phyloP scores from a whole-genome alignment of 2,888 invertebrate genomes.

The Ennomos fuscantarius region DNA sequence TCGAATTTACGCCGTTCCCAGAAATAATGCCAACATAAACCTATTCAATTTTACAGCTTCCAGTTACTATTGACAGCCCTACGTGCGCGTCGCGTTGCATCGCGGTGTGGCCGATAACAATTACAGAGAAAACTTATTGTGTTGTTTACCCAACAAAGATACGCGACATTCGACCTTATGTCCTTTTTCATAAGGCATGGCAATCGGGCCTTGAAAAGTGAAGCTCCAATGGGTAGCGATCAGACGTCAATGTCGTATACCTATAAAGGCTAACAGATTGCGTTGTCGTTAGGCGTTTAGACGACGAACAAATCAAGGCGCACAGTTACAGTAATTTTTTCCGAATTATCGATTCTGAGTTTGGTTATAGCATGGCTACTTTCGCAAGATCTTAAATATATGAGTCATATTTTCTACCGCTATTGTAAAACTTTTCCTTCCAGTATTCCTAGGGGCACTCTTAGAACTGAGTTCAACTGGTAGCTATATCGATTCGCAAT shows the following conservation, averaged over 20 bases:
- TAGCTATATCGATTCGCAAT: constrained; percentile 2
- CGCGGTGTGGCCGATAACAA: constrained; percentile 72
- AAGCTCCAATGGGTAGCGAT: constrained; percentile 38
- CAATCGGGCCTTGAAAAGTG: background rate
- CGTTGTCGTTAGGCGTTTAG: constrained; percentile 12
- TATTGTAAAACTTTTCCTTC: constrained; percentile 6
- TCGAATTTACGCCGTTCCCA: constrained; percentile 7
- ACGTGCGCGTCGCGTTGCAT: constrained; percentile 46
- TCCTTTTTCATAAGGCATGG: background rate
- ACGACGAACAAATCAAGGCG: constrained; percentile 4
- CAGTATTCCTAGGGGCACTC: constrained; percentile 13
- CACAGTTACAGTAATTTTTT: background rate
- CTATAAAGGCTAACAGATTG: constrained; percentile 14
- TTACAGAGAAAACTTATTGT: constrained; percentile 69
- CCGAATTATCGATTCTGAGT: background rate
- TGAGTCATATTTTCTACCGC: background rate
- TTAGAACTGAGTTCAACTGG: constrained; percentile 17
- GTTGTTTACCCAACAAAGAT: constrained; percentile 47
- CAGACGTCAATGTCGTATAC: constrained; percentile 36
- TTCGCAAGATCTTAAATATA: constrained; percentile 4
- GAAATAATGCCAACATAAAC: constrained; percentile 13
- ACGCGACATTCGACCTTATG: constrained; percentile 38
- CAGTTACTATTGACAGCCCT: constrained; percentile 44
- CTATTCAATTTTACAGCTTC: constrained; percentile 21
- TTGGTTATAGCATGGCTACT: background rate